phyloP scores from a whole-genome alignment of 2,888 invertebrate genomes.

The Sarcophaga subvicina region DNA sequence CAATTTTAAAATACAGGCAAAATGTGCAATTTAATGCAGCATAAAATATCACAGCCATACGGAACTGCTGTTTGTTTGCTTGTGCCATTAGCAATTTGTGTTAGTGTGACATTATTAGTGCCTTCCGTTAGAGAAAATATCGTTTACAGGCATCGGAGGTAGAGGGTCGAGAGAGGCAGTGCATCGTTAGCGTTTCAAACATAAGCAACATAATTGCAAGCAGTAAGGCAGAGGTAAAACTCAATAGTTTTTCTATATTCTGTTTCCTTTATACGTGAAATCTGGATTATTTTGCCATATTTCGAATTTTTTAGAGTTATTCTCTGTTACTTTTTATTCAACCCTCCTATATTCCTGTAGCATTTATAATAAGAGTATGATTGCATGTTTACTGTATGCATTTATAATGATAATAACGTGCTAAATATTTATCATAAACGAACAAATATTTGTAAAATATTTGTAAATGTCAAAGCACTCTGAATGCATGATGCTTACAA shows the following conservation, averaged over 20 bases:
- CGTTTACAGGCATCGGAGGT: neutral
- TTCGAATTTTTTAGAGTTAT: no score
- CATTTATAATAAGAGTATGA: no score
- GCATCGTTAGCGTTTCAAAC: no score
- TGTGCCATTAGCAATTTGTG: neutral
- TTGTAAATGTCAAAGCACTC: neutral
- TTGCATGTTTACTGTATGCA: neutral
- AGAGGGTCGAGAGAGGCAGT: neutral
- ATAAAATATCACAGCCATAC: neutral
- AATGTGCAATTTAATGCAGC: slow-evolving; percentile 40
- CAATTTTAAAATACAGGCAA: slow-evolving; percentile 27
- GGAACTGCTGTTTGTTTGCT: neutral
- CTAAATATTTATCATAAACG: neutral
- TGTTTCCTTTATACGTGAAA: no score
- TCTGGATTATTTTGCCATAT: no score
- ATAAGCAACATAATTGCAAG: neutral
- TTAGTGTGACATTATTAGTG: slow-evolving; percentile 39
- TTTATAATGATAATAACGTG: slow-evolving; percentile 4
- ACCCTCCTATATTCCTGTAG: no score
- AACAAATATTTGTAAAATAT: neutral
- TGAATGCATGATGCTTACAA: no score
- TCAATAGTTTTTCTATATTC: no score
- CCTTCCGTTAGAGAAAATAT: slow-evolving; percentile 10
- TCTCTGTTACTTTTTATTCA: no score
- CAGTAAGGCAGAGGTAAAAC: neutral